A percentile compares a stretch with the other conserved stretches of the same genome.
Evolutionary conservation across 2,797 vertebrate species (phyloP).

Genomic region (Cossypha heuglini): DNA sequence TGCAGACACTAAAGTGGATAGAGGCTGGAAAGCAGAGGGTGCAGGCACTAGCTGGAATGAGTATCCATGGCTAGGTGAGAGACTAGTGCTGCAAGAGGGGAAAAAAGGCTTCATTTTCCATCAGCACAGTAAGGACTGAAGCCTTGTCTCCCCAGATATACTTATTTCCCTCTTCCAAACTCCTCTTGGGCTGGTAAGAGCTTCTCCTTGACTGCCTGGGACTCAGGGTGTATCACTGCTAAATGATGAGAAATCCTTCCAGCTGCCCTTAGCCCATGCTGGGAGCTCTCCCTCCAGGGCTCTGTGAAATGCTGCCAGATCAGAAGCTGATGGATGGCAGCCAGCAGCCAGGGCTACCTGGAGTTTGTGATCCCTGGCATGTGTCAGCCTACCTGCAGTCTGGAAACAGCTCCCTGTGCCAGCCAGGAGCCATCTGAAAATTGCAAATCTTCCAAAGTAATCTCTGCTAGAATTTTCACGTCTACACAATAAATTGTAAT

Average conservation of each 20-base stretch:
- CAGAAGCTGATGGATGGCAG: background rate
- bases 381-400: background rate
- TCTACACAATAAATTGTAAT: background rate
- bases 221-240: background rate
- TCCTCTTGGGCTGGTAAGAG: background rate
- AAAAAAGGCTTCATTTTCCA: background rate
- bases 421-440: background rate
- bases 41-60: rapidly evolving
- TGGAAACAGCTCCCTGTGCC: background rate
- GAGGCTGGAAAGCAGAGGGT: background rate
- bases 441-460: background rate
- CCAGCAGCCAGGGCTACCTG: background rate
- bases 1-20: background rate
- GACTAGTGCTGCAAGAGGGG: background rate
- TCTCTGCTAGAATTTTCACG: background rate
- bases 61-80: background rate
- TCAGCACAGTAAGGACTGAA: background rate
- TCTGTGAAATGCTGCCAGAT: background rate
- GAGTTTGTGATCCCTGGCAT: background rate
- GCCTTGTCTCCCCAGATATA: background rate
- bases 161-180: background rate
- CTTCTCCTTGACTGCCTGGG: background rate
- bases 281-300: background rate
- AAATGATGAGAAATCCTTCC: background rate
- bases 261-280: background rate